Base-by-base conservation (phyloP, 2,797 vertebrate genomes). In the Microhierax caerulescens region DNA sequence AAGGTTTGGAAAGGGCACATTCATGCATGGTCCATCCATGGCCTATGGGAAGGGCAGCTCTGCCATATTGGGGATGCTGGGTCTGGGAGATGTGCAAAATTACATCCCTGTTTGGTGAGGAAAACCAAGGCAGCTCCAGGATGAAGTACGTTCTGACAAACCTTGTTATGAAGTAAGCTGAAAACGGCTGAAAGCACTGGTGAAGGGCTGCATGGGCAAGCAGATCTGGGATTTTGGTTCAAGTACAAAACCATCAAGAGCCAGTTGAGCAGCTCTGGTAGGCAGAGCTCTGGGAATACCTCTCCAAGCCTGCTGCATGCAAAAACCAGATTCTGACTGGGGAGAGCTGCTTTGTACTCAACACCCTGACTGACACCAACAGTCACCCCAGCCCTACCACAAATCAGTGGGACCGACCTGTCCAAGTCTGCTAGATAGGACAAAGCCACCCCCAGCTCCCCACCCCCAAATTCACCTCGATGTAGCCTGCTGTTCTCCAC, bases 401-500 rank as follows among this genome's bases (percentile, higher is more conserved):
- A 82, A 28, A 11, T 45, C 63, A n/a, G 3, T 4, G 21, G 56
- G 19, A 72, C 47, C 25, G 13, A 34, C 39, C 28, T 3, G 1
- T 27, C 36, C n/a, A 48, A 64, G 19, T 50, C 34, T 61, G 3
- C 28, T 36, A 36, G 37, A 53, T 0, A 50, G 24, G 16, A 54
- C 23, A 63, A 85, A 94, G 60, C 5, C 10, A 23, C 50, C 14
- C 22, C 3, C 32, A 18, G 8, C 8, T 51, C 34, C 43, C 48
- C 25, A 22, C 0, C 7, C 34, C 51, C 47, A 61, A 37, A 41
- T 91, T 96, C 98, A 99, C 99, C 99, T 99, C 99, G 98, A 95
- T 99, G 99, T 68, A 99, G 98, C 78, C 99, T 98, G 97, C 99
- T 99, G 97, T 99, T 99, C 98, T 99, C 99, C 78, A 99, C 98